These are phyloP conservation scores for Aleiodes testaceus DNA, from an alignment of 2,888 invertebrate species.

Conservation along the genomic window DNA sequence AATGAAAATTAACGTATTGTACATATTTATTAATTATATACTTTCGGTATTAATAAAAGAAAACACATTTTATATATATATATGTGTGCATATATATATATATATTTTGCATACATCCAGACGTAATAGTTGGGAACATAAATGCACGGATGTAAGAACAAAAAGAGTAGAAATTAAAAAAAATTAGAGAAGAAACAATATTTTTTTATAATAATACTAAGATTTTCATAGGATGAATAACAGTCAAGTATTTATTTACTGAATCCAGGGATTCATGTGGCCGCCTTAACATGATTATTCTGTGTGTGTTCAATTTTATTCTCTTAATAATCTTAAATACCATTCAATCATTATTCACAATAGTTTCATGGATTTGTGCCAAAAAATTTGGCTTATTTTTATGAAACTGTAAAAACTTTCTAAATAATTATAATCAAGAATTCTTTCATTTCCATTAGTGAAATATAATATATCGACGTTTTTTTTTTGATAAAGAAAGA, in stretches of 20 bases:
- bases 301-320: constrained; percentile 27
- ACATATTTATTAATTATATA: constrained; percentile 40
- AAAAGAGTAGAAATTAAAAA: neutral
- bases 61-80: constrained; percentile 14
- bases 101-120: constrained; percentile 30
- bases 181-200: constrained; percentile 19
- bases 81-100: constrained; percentile 15
- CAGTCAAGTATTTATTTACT: constrained; percentile 16
- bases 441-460: constrained; percentile 28
- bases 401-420: constrained; percentile 26
- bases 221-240: constrained; percentile 21
- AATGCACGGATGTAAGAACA: constrained; percentile 5
- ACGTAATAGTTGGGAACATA: constrained; percentile 28
- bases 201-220: constrained; percentile 25
- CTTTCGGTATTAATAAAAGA: constrained; percentile 40
- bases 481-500: constrained; percentile 36
- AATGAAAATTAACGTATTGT: constrained; percentile 28
- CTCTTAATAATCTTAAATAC: constrained; percentile 32
- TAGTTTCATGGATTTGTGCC: constrained; percentile 30
- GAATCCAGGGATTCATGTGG: neutral
- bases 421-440: constrained; percentile 37
- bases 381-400: constrained; percentile 7
- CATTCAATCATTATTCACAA: constrained; percentile 36
- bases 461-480: constrained; percentile 35
- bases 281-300: constrained; percentile 24